Percentiles rank a stretch among this genome's conserved stretches.
These are phyloP conservation scores for Struthidea cinerea DNA, from an alignment of 2,113 vertebrate genomes.

Conservation along the genomic window DNA sequence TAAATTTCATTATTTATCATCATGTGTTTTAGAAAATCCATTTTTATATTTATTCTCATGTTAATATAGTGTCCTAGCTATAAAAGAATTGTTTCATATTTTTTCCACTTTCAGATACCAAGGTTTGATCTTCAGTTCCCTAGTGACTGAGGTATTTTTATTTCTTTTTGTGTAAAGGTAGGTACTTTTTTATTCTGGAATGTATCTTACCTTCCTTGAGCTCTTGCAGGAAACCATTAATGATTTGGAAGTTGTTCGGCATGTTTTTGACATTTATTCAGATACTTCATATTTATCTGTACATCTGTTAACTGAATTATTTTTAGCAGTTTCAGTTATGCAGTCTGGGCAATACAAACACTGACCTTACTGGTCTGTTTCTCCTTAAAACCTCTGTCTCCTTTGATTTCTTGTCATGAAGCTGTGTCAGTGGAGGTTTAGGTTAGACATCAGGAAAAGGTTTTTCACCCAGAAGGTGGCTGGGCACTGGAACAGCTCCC, in stretches of 20 bases:
- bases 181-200: not conserved
- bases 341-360: not conserved
- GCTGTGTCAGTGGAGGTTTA: not conserved
- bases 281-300: not conserved
- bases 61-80: not conserved
- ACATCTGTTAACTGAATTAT: not conserved
- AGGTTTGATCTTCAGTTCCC: not conserved
- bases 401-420: not conserved
- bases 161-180: not conserved
- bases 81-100: not conserved
- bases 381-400: not conserved
- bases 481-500: not conserved
- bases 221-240: not conserved
- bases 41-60: not conserved
- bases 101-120: not conserved
- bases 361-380: not conserved
- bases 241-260: not conserved
- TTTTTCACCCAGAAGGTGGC: fast-evolving
- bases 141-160: not conserved
- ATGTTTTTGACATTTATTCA: not conserved
- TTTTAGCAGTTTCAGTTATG: not conserved
- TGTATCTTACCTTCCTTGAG: not conserved
- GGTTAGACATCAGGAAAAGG: not conserved
- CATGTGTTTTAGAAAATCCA: not conserved
- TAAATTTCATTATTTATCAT: not conserved